Evolutionary conservation across 2,797 vertebrate genomes (phyloP).

Genomic region (Scyliorhinus canicula): DNA sequence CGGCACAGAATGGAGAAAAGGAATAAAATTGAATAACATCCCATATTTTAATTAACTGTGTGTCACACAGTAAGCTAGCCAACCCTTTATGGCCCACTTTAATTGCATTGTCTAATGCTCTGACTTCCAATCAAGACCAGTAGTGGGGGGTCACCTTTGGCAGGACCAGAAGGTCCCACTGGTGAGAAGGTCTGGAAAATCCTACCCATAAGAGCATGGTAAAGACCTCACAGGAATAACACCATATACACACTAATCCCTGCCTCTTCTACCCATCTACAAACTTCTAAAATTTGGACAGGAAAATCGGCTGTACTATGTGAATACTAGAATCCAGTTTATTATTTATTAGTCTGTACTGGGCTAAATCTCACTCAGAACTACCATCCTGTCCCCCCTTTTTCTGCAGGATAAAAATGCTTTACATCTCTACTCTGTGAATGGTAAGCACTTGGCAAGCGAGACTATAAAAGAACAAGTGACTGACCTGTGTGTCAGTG

Average conservation of each 20-base stretch:
- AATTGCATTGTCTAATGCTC: not conserved
- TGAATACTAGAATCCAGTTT: not conserved
- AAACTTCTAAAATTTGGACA: not conserved
- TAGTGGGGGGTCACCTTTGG: not conserved
- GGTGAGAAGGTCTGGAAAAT: too few species aligned
- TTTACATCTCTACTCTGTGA: conserved; percentile 88
- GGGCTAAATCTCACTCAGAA: not conserved
- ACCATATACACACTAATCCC: too few species aligned
- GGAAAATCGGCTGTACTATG: not conserved
- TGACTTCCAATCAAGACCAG: too few species aligned
- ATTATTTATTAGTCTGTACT: too few species aligned
- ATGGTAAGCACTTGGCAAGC: conserved; percentile 80
- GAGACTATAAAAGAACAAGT: conserved; percentile 83
- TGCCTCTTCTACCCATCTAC: not conserved
- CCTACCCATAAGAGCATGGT: too few species aligned
- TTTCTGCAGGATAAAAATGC: conserved; percentile 80
- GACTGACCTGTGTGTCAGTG: conserved; percentile 82
- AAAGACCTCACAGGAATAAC: not conserved
- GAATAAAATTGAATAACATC: not conserved
- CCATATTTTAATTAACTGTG: not conserved
- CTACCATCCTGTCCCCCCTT: conserved; percentile 41
- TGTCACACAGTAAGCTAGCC: not conserved
- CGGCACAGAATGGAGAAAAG: not conserved
- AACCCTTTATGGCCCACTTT: not conserved
- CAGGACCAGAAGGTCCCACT: too few species aligned